Conservation (phyloP, 2,797 vertebrate species). For the Rallus crepitans region DNA sequence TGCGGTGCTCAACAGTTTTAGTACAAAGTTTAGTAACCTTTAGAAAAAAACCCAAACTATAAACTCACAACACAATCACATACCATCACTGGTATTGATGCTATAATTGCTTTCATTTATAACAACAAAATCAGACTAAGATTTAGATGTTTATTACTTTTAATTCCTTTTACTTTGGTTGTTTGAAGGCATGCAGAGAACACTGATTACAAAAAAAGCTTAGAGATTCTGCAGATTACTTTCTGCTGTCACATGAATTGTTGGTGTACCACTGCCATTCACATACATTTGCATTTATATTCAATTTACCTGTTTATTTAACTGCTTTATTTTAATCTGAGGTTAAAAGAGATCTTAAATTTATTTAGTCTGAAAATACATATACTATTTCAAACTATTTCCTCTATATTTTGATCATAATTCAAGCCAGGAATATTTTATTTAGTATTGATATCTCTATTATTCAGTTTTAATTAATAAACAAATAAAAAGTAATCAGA, state of each 20-base stretch:
- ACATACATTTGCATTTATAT: background rate
- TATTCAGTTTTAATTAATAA: slow-evolving; percentile 6
- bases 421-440: background rate
- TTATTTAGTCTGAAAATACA: background rate
- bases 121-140: background rate
- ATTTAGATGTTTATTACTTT: background rate
- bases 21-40: background rate
- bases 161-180: background rate
- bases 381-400: background rate
- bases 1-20: background rate
- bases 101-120: background rate
- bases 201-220: background rate
- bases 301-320: background rate
- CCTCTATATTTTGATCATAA: background rate
- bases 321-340: background rate
- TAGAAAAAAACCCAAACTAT: background rate
- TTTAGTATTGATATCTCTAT: background rate
- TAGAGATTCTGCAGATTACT: background rate
- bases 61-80: background rate
- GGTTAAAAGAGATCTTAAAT: background rate
- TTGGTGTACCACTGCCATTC: background rate
- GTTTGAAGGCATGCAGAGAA: background rate
- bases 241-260: background rate
- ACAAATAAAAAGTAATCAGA: background rate
- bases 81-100: background rate